A percentile compares a stretch with the other conserved stretches of the same genome.
Conservation (phyloP, 2,113 vertebrate genomes). For the Athene noctua region DNA sequence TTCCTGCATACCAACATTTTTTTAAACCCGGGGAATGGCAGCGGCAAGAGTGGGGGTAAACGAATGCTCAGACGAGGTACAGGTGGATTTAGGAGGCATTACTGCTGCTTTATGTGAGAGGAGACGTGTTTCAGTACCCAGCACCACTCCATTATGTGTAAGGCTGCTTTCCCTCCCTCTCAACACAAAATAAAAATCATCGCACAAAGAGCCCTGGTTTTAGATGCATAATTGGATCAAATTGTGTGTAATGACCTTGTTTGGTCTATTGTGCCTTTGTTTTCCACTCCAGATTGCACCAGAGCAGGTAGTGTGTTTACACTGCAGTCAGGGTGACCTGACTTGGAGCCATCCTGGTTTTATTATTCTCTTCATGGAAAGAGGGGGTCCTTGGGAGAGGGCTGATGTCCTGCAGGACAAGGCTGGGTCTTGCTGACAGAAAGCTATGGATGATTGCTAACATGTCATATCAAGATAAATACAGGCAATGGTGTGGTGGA, state of each 20-base stretch:
- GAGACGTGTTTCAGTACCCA: background rate
- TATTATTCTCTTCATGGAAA: background rate
- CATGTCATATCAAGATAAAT: background rate
- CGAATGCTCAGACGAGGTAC: background rate
- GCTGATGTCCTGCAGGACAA: background rate
- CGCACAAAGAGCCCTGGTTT: background rate
- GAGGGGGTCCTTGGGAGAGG: background rate
- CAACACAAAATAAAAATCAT: background rate
- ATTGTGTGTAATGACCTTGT: conserved; percentile 22
- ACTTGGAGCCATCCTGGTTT: background rate
- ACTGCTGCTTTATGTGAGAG: background rate
- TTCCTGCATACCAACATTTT: conserved; percentile 31
- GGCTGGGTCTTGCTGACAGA: background rate
- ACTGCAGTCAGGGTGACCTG: conserved; percentile 24
- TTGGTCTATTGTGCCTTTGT: conserved; percentile 37
- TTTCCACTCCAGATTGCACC: background rate
- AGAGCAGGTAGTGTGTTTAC: conserved; percentile 5
- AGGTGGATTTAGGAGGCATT: background rate
- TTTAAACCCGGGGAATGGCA: background rate
- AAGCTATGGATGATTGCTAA: background rate
- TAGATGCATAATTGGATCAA: conserved; percentile 7
- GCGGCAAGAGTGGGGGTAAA: background rate
- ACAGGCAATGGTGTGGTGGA: background rate
- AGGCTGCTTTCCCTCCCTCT: background rate
- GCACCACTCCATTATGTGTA: background rate